Conservation (phyloP, 2,888 invertebrate species). For the Pegoplata infirma region DNA sequence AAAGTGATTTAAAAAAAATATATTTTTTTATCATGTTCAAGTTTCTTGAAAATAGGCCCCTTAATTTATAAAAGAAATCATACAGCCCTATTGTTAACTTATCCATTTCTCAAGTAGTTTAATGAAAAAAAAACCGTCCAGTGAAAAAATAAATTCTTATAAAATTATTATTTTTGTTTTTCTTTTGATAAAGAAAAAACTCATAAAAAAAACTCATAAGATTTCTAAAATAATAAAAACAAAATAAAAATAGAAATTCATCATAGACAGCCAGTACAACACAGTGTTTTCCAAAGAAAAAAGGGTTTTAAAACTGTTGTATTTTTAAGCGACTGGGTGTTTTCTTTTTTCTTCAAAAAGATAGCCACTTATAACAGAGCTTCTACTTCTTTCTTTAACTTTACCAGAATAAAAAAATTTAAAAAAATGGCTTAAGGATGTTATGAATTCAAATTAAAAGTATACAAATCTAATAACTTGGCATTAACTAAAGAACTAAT, state of each 20-base stretch:
- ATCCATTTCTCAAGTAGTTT: neutral
- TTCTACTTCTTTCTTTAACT: neutral
- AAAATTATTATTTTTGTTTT: conserved; percentile 39
- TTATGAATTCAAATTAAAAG: conserved; percentile 77
- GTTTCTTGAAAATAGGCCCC: too few relatives aligned
- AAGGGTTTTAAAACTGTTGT: conserved; percentile 7
- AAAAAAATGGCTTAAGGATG: conserved; percentile 66
- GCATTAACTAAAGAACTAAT: conserved; percentile 48
- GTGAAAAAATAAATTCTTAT: conserved; percentile 24
- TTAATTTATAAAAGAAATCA: too few relatives aligned
- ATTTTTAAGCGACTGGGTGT: neutral
- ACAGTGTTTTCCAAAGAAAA: conserved; percentile 10
- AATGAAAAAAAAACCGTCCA: conserved; percentile 7
- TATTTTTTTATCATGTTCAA: too few relatives aligned
- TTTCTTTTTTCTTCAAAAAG: neutral
- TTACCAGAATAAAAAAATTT: too few relatives aligned
- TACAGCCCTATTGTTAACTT: too few relatives aligned
- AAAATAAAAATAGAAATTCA: conserved; percentile 39
- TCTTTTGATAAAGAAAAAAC: conserved; percentile 35
- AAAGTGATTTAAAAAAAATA: too few relatives aligned
- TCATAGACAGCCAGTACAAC: conserved; percentile 31
- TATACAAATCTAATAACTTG: conserved; percentile 77
- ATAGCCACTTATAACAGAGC: conserved; percentile 24
- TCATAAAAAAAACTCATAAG: conserved; percentile 27
- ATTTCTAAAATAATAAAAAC: conserved; percentile 46